Evolutionary conservation across 2,888 invertebrate species (phyloP).

Genomic region (Listrodromus nycthemerus): DNA sequence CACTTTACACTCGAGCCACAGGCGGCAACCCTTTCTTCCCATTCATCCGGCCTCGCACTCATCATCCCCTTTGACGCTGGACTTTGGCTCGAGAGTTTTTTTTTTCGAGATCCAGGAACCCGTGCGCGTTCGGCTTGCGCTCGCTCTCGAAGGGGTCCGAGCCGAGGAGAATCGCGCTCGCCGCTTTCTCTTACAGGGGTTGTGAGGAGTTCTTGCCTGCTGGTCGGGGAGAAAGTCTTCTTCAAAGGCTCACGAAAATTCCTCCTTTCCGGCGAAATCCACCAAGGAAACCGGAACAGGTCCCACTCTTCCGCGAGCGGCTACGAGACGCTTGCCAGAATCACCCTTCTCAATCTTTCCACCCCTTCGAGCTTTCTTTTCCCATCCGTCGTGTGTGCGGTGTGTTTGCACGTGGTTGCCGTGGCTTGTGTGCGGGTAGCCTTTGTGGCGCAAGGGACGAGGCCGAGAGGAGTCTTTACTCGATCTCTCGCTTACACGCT

Average conservation of each 20-base stretch:
- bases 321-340: constrained; percentile 57
- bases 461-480: constrained; percentile 66
- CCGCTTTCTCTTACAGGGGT: constrained; percentile 8
- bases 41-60: constrained; percentile 27
- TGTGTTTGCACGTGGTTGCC: no score
- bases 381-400: constrained; percentile 8
- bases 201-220: constrained; percentile 9
- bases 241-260: constrained; percentile 75
- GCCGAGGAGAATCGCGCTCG: background rate
- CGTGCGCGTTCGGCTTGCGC: background rate
- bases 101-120: background rate
- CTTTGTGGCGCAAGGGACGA: constrained; percentile 74
- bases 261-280: constrained; percentile 72
- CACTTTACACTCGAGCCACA: constrained; percentile 31
- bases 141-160: background rate
- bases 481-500: constrained; percentile 73
- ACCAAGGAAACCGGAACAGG: constrained; percentile 74
- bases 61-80: constrained; percentile 64
- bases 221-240: constrained; percentile 37
- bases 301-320: constrained; percentile 43
- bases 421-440: constrained; percentile 10
- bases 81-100: constrained; percentile 44
- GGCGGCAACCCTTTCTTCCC: constrained; percentile 14
- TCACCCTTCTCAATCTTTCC: constrained; percentile 54
- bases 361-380: constrained; percentile 33